Base-by-base conservation (phyloP, 2,797 vertebrate genomes). In the Ctenosaura bakeri region DNA sequence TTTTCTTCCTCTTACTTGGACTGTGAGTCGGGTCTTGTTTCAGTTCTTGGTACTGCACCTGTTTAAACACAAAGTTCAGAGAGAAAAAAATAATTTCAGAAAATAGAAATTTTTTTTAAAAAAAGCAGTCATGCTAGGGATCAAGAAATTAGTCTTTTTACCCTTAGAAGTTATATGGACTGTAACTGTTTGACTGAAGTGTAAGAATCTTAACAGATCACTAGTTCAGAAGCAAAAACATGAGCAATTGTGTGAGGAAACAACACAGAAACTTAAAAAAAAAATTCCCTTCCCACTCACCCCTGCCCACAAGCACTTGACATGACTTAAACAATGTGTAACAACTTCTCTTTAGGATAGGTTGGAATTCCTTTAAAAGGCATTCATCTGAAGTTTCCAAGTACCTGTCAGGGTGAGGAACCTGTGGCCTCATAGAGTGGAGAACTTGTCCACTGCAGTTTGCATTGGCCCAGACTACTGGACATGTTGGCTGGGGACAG, bases 1-100 rank as follows among this genome's bases (percentile, higher is more conserved):
- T 99, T 99, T 99, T 99, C 98, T 99, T 99, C 97, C 98, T 99
- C 97, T 99, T 99, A 97, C 98, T 99, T 50, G 99, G 98, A 97
- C 98, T 99, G 95, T 98, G 98, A 96, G 98, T 98, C 96, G 98
- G 97, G 97, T 99, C 99, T 96, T 97, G 98, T 98, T 99, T 99
- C 98, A 99, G 97, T 96, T 99, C 98, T 96, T 98, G 98, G 97
- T 99, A 99, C 94, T 99, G 99, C 98, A 99, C 98, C 99, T 99
- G 98, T 99, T 99, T 97, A 98, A 99, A 99, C 98, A 99, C 95
- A 98, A 95, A 54, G 87, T 95, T 97, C 95, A 97, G 95, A 97
- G 92, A 95, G 87, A 93, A 92, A 97, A 90, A 29, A 50, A 89
- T 98, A 97, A 98, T 88, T 74, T 90, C 96, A 95, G 94, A 96